Evolutionary conservation across 2,113 vertebrate genomes (phyloP).

Genomic region (Alligator mississippiensis): DNA sequence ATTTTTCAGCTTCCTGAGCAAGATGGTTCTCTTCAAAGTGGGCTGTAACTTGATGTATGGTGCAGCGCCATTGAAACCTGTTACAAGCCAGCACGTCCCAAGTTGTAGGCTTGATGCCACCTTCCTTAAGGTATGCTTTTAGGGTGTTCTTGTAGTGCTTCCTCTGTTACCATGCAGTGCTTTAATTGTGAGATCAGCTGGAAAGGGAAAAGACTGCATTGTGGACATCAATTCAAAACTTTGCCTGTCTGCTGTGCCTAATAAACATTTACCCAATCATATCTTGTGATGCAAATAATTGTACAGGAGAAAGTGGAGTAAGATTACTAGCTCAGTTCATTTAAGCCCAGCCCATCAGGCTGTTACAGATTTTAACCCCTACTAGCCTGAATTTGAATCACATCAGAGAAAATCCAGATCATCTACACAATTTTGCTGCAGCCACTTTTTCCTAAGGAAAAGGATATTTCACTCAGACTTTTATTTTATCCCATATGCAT

Average conservation of each 20-base stretch:
- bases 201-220: neutral
- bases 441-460: neutral
- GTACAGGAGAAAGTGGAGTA: neutral
- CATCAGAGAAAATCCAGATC: neutral
- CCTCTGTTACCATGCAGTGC: no score
- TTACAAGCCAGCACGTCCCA: no score
- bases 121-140: no score
- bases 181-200: neutral
- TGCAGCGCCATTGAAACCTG: no score
- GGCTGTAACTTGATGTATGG: no score
- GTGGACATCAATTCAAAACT: neutral
- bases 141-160: no score
- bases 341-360: neutral
- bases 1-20: no score
- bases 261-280: fast-evolving
- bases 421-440: neutral
- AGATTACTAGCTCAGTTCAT: neutral
- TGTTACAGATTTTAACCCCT: neutral
- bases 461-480: neutral
- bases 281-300: neutral
- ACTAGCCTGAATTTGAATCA: neutral
- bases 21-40: no score
- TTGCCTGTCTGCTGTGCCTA: neutral
- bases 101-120: no score
- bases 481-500: neutral